Evolutionary conservation across 2,888 invertebrate genomes (phyloP), one percentile per base, ranked within the genome.

Genomic region (Agonopterix subpropinquella): DNA sequence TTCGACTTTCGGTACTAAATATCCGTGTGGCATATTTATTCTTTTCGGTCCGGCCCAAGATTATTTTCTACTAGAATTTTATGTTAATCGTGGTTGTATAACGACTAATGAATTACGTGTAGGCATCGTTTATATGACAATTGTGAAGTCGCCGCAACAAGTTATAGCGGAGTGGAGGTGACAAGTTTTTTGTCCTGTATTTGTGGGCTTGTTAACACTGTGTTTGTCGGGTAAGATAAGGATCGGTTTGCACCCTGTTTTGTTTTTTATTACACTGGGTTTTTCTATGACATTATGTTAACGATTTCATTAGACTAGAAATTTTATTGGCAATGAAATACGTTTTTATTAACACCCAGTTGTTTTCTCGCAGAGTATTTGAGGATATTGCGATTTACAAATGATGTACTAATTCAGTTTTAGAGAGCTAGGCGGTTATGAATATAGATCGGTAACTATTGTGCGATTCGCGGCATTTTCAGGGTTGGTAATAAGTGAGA

Each of bases 21-120:
- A 78, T 75, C 71, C 70, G 59, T 72, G 63, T 81, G 85, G 84
- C 86, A 84, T 85, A 81, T 87, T 85, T 87, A 87, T 87, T 79
- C 67, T 64, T 69, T 59, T 65, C 65, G 61, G 56, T 48, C 64
- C 66, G 68, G 55, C 55, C 67, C 60, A 54, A 76, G 80, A 84
- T 85, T 82, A 85, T 85, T 83, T 81, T 83, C 85, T 80, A 83
- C 80, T 84, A 84, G 80, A 73, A 57, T 80, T 84, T 85, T 84
- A 84, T 85, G 82, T 66, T 85, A 84, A 84, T 84, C 80, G 69
- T 54, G 58, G 60, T 56, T 67, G 69, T 73, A 70, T 77, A 79
- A 78, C 70, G 72, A 67, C 77, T 83, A 86, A 84, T 85, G 85
- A 86, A 84, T 82, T 78, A 81, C 76, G 62, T 67, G 67, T 62